These are phyloP conservation scores for Mungos mungo DNA, from an alignment of 2,113 vertebrate species.

Conservation along the genomic window DNA sequence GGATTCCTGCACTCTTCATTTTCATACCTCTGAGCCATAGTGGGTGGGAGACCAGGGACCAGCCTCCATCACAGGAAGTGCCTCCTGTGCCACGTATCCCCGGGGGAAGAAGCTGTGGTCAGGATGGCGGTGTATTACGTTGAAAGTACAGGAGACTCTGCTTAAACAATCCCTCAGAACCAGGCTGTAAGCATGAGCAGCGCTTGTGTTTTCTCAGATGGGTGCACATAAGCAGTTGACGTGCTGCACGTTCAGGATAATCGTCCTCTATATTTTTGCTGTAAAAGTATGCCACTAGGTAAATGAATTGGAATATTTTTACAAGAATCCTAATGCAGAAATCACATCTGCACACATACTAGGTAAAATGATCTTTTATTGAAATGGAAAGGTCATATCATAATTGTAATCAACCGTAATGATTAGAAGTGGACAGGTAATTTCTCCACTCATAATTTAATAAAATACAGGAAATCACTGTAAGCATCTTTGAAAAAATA, in stretches of 20 bases:
- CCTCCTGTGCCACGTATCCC: no score
- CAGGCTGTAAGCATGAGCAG: neutral
- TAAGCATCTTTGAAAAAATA: neutral
- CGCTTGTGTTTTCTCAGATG: neutral
- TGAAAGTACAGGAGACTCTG: neutral
- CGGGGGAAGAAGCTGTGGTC: neutral
- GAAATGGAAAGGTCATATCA: neutral
- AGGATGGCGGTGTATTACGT: fast-evolving
- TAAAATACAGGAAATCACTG: neutral
- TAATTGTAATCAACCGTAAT: neutral
- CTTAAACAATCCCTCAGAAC: neutral
- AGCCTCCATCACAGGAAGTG: neutral
- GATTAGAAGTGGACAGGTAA: neutral
- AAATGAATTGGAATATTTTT: neutral
- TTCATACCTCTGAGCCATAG: neutral
- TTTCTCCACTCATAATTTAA: slow-evolving; percentile 17
- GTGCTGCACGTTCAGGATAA: neutral
- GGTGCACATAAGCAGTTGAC: neutral
- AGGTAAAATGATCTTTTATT: neutral
- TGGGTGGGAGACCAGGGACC: neutral
- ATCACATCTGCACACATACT: neutral
- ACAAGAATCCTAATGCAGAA: neutral
- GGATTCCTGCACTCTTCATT: neutral
- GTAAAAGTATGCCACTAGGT: neutral
- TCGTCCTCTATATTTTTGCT: neutral